phyloP scores from a whole-genome alignment of 2,888 invertebrate species.

The Mythimna vitellina region DNA sequence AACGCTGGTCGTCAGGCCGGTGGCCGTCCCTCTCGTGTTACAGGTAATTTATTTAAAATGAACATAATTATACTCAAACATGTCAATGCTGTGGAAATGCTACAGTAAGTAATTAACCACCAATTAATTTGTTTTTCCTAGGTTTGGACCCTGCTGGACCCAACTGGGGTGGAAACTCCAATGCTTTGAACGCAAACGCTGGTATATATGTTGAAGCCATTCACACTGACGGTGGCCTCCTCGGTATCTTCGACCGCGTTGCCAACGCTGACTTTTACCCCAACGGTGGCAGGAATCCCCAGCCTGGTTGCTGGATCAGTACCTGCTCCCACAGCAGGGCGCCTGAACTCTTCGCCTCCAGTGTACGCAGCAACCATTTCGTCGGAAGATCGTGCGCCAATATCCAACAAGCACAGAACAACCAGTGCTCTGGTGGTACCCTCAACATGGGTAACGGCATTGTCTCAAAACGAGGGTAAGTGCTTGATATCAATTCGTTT shows the following conservation, averaged over 20 bases:
- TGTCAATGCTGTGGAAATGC: too few relatives aligned
- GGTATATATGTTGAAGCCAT: constrained; percentile 78
- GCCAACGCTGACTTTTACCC: constrained; percentile 78
- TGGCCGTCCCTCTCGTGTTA: constrained; percentile 74
- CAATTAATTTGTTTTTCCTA: constrained; percentile 43
- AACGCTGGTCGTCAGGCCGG: constrained; percentile 76
- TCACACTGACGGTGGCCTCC: constrained; percentile 76
- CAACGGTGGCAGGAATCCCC: constrained; percentile 77
- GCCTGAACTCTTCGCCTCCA: constrained; percentile 74
- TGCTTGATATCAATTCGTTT: too few relatives aligned
- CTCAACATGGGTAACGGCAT: too few relatives aligned
- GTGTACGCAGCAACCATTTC: constrained; percentile 73
- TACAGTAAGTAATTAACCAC: too few relatives aligned
- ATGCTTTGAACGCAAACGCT: constrained; percentile 67
- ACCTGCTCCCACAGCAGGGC: constrained; percentile 79
- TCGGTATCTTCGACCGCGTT: constrained; percentile 74
- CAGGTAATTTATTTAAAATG: constrained; percentile 70
- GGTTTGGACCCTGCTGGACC: constrained; percentile 81
- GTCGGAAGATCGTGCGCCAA: constrained; percentile 71
- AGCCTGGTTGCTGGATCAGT: constrained; percentile 77
- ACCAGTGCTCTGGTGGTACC: too few relatives aligned
- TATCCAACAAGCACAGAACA: neutral
- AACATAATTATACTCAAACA: too few relatives aligned
- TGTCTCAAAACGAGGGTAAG: too few relatives aligned
- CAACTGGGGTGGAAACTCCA: constrained; percentile 67